Base-by-base conservation (phyloP, 2,113 vertebrate genomes). In the Todiramphus chloris region DNA sequence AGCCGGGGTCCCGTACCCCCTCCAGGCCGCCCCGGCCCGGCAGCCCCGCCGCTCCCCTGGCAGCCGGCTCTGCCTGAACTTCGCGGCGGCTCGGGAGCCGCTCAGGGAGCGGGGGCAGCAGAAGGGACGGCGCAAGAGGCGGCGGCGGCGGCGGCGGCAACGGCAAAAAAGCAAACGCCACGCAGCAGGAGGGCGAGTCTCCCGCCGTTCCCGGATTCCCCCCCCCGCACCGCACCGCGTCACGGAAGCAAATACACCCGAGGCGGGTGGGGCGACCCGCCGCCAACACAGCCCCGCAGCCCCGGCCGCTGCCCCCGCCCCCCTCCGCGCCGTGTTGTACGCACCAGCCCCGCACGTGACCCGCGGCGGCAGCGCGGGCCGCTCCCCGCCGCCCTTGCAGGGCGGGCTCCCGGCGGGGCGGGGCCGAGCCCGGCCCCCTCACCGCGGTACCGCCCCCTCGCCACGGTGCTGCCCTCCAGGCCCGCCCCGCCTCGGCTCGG, bases 271-370 rank as follows among this genome's bases (percentile, higher is more conserved):
- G 30, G 41, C 24, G 82, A 14, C 35, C 72, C 46, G 10, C 51
- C 8, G 20, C 55, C 62, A 30, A 53, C 63, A 76, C 48, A 41
- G 5, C 87, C 31, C 24, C 62, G 41, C 35, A 27, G 41, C 24
- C 6, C 2, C 39, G 11, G 12, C 35, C 24, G 31, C 25, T 13
- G 2, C 19, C 41, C 50, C 17, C 63, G 20, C 25, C 11, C 12
- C 11, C 24, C 39, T 17, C 20, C 13, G 51, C 19, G 15, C 20
- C 9, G 21, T 3, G 63, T 74, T 64, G 28, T 79, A 70, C 58
- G 37, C 78, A 64, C 44, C 62, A 16, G 27, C 37, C 44, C 5
- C 28, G 35, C 97, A 93, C 91, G 97, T 97, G 97, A 97, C 94
- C 43, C 7, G 10, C 73, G 16, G 41, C 62, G 3, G 41, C 62